phyloP scores from a whole-genome alignment of 1,140 invertebrate species.

The Drosophila persimilis region DNA sequence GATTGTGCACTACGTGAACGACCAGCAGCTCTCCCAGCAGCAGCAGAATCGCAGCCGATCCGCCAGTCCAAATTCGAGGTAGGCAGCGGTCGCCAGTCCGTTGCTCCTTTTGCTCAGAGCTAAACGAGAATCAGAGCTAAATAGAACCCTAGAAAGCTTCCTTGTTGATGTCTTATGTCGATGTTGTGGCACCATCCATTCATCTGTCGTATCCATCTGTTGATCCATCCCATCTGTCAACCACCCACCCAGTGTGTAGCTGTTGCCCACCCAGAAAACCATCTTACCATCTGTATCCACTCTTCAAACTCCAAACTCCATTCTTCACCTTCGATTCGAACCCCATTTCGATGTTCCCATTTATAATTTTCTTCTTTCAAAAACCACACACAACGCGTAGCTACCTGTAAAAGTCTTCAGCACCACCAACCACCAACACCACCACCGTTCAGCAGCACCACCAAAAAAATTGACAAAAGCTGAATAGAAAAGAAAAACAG shows the following conservation, averaged over 20 bases:
- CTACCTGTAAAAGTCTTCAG: conserved; percentile 47
- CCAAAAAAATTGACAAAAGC: neutral
- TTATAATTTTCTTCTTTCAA: conserved; percentile 45
- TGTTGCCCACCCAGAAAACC: conserved; percentile 10
- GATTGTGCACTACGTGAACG: conserved; percentile 95
- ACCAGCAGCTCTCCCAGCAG: conserved; percentile 80
- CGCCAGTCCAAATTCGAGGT: conserved; percentile 83
- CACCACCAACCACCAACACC: neutral
- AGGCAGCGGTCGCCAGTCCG: conserved; percentile 42
- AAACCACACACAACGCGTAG: conserved; percentile 52
- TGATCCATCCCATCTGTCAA: conserved; percentile 15
- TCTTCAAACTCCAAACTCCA: neutral
- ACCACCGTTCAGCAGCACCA: conserved; percentile 8
- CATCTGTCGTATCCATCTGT: too few relatives aligned
- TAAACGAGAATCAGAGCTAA: conserved; percentile 4
- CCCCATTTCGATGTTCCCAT: conserved; percentile 21
- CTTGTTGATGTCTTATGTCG: conserved; percentile 26
- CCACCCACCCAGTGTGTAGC: conserved; percentile 27
- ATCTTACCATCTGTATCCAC: neutral
- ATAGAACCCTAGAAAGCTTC: neutral
- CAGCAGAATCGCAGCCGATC: conserved; percentile 72
- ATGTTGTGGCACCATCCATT: too few relatives aligned
- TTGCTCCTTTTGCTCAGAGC: conserved; percentile 18
- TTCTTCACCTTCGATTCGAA: neutral
- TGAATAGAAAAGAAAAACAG: neutral